Conservation (phyloP, 2,797 vertebrate species). For the Gadopsis marmoratus region DNA sequence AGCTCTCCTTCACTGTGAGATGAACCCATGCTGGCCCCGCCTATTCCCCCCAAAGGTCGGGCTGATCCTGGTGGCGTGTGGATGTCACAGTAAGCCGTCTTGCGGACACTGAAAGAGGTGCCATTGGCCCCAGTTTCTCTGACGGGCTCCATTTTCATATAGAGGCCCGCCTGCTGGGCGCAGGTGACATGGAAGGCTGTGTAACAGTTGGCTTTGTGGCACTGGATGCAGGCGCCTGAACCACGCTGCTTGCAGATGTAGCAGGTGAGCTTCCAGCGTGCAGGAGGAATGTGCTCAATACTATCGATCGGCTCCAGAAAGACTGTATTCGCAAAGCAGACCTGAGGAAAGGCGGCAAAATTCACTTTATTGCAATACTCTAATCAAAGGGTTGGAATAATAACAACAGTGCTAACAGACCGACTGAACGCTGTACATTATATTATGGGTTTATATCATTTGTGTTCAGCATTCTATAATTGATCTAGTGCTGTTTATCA, state of each 20-base stretch:
- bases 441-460: neutral
- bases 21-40: constrained; percentile 83
- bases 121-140: constrained; percentile 97
- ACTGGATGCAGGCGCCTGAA: constrained; percentile 98
- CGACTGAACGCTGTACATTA: neutral
- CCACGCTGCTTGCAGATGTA: constrained; percentile 99
- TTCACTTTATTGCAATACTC: neutral
- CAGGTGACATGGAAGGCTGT: constrained; percentile 99
- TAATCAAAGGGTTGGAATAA: neutral
- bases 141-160: constrained; percentile 99
- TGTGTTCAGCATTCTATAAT: constrained; percentile 1
- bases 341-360: constrained; percentile 69
- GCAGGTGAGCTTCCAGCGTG: constrained; percentile 99
- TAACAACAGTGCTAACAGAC: neutral
- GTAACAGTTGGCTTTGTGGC: constrained; percentile 99
- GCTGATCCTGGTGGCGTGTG: constrained; percentile 96
- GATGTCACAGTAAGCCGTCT: constrained; percentile 98
- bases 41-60: constrained; percentile 84
- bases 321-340: constrained; percentile 99
- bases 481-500: neutral
- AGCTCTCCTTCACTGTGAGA: constrained; percentile 96
- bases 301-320: constrained; percentile 99
- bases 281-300: constrained; percentile 98
- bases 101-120: constrained; percentile 98
- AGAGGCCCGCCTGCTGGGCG: constrained; percentile 97